A percentile compares a stretch with the other conserved stretches of the same genome.
These are phyloP conservation scores for Xanthia icteritia DNA, from an alignment of 2,888 invertebrate genomes.

Conservation along the genomic window DNA sequence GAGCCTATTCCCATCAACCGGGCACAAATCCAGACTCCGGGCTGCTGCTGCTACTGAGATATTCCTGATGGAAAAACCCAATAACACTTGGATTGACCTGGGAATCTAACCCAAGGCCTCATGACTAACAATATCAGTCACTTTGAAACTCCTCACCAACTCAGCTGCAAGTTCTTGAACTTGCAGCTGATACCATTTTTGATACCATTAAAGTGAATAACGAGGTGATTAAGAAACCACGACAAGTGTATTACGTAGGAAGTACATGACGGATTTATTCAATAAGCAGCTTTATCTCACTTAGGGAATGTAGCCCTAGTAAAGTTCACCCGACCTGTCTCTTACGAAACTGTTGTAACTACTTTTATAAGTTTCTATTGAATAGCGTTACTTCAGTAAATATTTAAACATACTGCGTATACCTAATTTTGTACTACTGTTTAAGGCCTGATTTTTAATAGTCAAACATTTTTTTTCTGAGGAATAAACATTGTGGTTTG, in stretches of 20 bases:
- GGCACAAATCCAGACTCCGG: neutral
- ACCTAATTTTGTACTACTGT: neutral
- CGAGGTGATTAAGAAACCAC: conserved; percentile 22
- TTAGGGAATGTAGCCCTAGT: neutral
- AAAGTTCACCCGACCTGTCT: conserved; percentile 8
- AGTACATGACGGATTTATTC: conserved; percentile 28
- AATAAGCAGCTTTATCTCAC: conserved; percentile 32
- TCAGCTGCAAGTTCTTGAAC: neutral
- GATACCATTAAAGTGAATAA: conserved; percentile 5
- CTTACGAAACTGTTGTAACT: conserved; percentile 17
- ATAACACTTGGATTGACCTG: no score
- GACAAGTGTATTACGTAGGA: conserved; percentile 4
- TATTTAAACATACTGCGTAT: neutral
- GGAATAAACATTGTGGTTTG: neutral
- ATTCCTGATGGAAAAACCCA: neutral
- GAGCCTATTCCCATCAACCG: neutral
- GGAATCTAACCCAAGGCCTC: neutral
- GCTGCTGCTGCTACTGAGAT: neutral
- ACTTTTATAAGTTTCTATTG: conserved; percentile 29
- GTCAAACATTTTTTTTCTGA: neutral
- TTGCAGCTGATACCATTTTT: no score
- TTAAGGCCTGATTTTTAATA: neutral
- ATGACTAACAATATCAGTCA: conserved; percentile 1
- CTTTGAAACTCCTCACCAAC: neutral
- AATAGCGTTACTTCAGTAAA: conserved; percentile 9